phyloP scores from a whole-genome alignment of 2,113 vertebrate species.

The Proterorhinus semilunaris region DNA sequence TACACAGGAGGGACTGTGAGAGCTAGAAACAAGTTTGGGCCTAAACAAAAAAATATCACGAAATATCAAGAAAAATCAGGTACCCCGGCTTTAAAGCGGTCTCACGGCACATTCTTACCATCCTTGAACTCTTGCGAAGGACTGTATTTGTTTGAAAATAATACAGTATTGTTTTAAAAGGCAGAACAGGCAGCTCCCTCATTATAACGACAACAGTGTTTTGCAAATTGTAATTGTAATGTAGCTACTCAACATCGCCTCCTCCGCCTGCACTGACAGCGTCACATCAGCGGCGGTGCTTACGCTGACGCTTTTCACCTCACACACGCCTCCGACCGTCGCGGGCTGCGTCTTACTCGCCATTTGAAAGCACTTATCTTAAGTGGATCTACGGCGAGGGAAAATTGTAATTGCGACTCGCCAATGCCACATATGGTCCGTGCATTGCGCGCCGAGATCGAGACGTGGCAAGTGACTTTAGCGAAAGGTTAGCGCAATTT shows the following conservation, averaged over 20 bases:
- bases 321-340: constrained; percentile 47
- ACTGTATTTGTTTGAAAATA: neutral
- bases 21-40: too few relatives aligned
- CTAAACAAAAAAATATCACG: too few relatives aligned
- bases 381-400: constrained; percentile 62
- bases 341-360: constrained; percentile 50
- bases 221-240: constrained; percentile 16
- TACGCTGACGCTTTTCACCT: constrained; percentile 44
- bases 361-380: constrained; percentile 73
- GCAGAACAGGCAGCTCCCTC: constrained; percentile 6
- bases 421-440: constrained; percentile 57
- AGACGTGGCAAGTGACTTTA: constrained; percentile 63
- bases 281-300: constrained; percentile 26
- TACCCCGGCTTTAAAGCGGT: neutral
- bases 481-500: constrained; percentile 75
- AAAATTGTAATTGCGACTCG: constrained; percentile 69
- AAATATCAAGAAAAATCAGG: too few relatives aligned
- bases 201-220: neutral
- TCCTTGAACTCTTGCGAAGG: neutral
- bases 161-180: neutral
- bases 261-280: constrained; percentile 18
- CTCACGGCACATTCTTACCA: neutral
- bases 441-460: constrained; percentile 37
- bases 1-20: too few relatives aligned
- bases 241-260: constrained; percentile 1